Percentiles rank a stretch among this genome's conserved stretches.
phyloP scores from a whole-genome alignment of 2,797 vertebrate species.

The Manis javanica region DNA sequence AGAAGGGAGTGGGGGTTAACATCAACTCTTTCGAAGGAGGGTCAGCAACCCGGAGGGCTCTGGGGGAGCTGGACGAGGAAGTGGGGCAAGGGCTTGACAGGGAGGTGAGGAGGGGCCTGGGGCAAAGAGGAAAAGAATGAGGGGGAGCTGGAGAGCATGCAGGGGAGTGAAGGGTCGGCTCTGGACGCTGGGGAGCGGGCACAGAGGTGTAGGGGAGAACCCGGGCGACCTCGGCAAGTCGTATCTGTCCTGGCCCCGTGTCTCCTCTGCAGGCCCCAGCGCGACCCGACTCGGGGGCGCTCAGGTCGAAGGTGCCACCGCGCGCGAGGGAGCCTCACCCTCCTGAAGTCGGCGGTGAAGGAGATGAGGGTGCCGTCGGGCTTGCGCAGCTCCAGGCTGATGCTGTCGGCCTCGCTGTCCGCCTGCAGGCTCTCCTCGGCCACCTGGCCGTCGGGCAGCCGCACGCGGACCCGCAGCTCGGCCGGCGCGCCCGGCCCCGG shows the following conservation, averaged over 20 bases:
- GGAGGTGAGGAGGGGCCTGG: background rate
- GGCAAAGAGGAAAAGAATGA: conserved; percentile 63
- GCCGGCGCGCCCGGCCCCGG: conserved; percentile 76
- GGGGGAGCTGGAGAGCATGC: background rate
- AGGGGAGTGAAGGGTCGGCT: fast-evolving
- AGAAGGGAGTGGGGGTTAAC: background rate
- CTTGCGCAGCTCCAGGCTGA: conserved; percentile 94
- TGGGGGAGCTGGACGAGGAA: background rate
- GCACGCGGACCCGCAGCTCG: conserved; percentile 95
- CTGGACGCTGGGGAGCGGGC: background rate
- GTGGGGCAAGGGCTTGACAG: background rate
- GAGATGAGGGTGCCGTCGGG: conserved; percentile 95
- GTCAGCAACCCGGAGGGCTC: background rate
- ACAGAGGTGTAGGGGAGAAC: background rate
- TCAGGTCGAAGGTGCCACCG: background rate
- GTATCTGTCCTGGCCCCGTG: background rate
- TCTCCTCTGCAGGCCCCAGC: background rate
- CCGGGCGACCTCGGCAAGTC: background rate
- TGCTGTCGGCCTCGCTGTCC: conserved; percentile 92
- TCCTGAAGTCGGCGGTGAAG: conserved; percentile 95
- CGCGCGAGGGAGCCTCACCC: conserved; percentile 87
- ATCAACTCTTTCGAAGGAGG: background rate
- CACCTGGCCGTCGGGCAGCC: conserved; percentile 94
- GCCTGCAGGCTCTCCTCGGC: conserved; percentile 96
- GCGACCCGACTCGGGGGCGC: background rate